A percentile compares a stretch with the other conserved stretches of the same genome.
These are phyloP conservation scores for Sarcophaga subvicina DNA, from an alignment of 2,888 invertebrate genomes.

Conservation along the genomic window DNA sequence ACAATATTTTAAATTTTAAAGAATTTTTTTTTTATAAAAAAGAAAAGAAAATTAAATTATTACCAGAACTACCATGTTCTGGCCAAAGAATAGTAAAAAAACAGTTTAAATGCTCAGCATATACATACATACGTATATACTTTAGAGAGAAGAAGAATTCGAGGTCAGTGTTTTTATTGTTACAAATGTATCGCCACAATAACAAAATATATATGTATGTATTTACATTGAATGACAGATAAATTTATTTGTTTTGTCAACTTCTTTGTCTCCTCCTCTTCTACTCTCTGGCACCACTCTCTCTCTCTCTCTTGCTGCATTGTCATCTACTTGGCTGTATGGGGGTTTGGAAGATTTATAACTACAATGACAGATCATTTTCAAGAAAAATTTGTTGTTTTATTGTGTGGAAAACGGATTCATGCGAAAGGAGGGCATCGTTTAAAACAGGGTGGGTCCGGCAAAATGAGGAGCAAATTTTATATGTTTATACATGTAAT, in stretches of 20 bases:
- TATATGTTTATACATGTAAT: no score
- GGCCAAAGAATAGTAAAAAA: no score
- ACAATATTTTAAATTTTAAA: no score
- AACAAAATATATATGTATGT: background rate
- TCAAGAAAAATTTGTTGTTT: slow-evolving; percentile 49
- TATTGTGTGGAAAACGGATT: slow-evolving; percentile 32
- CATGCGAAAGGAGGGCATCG: background rate
- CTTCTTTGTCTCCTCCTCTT: background rate
- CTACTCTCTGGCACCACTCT: background rate
- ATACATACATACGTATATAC: no score
- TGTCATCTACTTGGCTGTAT: background rate
- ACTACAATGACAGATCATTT: slow-evolving; percentile 41
- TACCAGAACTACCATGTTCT: no score
- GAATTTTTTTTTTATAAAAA: no score
- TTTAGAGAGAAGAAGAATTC: no score
- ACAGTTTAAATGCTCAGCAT: no score
- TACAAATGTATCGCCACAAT: background rate
- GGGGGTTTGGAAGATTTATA: background rate
- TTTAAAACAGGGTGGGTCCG: background rate
- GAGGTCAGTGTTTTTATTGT: background rate
- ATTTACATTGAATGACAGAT: background rate
- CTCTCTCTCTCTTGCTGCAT: background rate
- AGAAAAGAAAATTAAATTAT: no score
- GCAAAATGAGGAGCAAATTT: background rate
- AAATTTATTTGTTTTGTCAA: slow-evolving; percentile 1